These are phyloP conservation scores for Eupithecia dodoneata DNA, from an alignment of 2,888 invertebrate species.

Conservation along the genomic window DNA sequence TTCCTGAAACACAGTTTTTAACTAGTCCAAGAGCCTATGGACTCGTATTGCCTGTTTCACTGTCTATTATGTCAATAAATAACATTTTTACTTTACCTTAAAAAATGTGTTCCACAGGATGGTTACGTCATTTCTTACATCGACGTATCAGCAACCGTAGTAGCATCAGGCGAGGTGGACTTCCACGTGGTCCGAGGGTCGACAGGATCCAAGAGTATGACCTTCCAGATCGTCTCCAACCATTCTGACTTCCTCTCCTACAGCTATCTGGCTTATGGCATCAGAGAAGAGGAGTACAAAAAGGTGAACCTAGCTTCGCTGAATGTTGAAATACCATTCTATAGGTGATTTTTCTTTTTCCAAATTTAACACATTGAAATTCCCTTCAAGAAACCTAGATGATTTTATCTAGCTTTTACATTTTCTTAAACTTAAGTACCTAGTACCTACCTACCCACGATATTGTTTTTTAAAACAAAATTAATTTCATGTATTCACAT, in stretches of 20 bases:
- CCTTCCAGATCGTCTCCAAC: conserved; percentile 75
- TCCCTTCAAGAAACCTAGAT: neutral
- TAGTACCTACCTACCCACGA: neutral
- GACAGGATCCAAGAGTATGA: conserved; percentile 65
- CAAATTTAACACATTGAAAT: neutral
- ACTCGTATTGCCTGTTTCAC: too few relatives aligned
- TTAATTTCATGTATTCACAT: too few relatives aligned
- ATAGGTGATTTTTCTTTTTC: conserved; percentile 54
- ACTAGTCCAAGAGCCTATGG: too few relatives aligned
- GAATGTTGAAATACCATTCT: conserved; percentile 37
- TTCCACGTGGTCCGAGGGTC: conserved; percentile 66
- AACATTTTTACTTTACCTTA: too few relatives aligned
- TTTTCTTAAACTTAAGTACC: too few relatives aligned
- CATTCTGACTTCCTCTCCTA: conserved; percentile 72
- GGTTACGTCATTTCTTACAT: conserved; percentile 73
- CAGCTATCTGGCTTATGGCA: conserved; percentile 71
- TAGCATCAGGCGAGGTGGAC: conserved; percentile 60
- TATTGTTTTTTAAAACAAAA: neutral
- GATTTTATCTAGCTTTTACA: neutral
- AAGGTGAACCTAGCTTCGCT: conserved; percentile 68
- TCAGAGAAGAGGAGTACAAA: conserved; percentile 72
- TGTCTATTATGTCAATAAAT: too few relatives aligned
- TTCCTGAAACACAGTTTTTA: too few relatives aligned
- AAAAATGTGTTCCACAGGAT: conserved; percentile 53
- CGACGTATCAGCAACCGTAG: conserved; percentile 66